Percentiles rank a stretch among this genome's conserved stretches.
Evolutionary conservation across 2,113 vertebrate genomes (phyloP).

Genomic region (Apistogramma diplotaenia): DNA sequence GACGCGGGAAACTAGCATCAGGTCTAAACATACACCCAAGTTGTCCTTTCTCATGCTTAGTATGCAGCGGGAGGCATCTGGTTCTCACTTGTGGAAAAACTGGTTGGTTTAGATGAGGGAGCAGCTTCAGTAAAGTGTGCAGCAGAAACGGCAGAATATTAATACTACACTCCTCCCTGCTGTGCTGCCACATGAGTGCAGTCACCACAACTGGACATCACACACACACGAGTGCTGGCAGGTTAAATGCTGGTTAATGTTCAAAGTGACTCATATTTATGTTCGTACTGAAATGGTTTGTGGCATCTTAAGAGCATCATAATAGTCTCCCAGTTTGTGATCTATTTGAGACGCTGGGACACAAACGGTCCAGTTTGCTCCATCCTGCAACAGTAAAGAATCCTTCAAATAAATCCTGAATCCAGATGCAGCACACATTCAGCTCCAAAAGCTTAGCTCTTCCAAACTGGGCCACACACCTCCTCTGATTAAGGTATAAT

Average conservation of each 20-base stretch:
- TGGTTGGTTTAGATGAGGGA: no score
- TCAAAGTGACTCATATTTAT: neutral
- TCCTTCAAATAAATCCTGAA: neutral
- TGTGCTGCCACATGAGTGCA: neutral
- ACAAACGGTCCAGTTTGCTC: neutral
- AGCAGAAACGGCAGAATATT: no score
- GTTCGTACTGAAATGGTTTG: neutral
- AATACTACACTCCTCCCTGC: no score
- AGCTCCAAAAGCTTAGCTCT: neutral
- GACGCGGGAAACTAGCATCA: no score
- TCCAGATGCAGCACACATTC: neutral
- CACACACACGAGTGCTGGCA: neutral
- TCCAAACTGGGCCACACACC: neutral
- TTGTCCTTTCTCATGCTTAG: no score
- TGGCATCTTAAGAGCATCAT: neutral
- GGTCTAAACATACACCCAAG: no score
- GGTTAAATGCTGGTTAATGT: neutral
- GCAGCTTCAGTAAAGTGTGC: no score
- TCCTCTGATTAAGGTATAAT: neutral
- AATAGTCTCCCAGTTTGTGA: neutral
- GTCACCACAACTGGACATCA: no score
- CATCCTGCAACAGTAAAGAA: neutral
- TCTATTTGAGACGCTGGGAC: neutral
- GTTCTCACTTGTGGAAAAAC: no score
- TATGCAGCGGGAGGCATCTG: no score